Percentiles rank a stretch among this genome's conserved stretches.
Evolutionary conservation across 2,888 invertebrate genomes (phyloP).

Genomic region (Liposcelis brunnea): DNA sequence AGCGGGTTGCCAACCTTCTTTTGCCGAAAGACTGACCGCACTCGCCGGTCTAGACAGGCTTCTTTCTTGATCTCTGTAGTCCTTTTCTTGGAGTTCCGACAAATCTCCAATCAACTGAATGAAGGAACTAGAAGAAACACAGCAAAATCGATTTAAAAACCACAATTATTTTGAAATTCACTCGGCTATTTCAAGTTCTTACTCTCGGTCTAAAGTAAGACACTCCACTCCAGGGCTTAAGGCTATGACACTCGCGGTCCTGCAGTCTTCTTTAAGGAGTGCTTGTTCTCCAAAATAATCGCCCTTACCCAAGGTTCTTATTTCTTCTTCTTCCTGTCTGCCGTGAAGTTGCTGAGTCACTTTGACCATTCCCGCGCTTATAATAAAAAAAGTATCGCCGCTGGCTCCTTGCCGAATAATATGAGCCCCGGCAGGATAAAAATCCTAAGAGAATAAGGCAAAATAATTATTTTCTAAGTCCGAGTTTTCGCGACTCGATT

Average conservation of each 20-base stretch:
- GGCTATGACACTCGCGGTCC: conserved; percentile 51
- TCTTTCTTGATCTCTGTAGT: conserved; percentile 49
- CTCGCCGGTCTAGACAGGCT: conserved; percentile 28
- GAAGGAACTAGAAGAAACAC: conserved; percentile 30
- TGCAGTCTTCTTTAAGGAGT: conserved; percentile 42
- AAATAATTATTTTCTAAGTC: too few relatives aligned
- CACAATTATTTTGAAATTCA: not conserved
- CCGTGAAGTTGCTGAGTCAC: conserved; percentile 31
- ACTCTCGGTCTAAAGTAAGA: conserved; percentile 44
- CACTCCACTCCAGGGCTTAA: conserved; percentile 43
- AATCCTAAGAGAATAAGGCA: conserved; percentile 29
- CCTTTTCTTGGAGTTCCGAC: conserved; percentile 52
- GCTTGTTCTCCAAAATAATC: conserved; percentile 52
- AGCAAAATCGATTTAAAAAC: not conserved
- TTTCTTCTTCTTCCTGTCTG: conserved; percentile 34
- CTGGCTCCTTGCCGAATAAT: conserved; percentile 45
- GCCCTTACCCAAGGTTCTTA: conserved; percentile 36
- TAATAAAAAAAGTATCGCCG: conserved; percentile 48
- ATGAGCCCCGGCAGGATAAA: conserved; percentile 41
- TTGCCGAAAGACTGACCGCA: conserved; percentile 24
- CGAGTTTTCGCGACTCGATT: too few relatives aligned
- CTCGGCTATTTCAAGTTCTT: conserved; percentile 19
- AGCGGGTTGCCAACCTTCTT: too few relatives aligned
- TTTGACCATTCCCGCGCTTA: conserved; percentile 39
- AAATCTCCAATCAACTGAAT: conserved; percentile 58